Evolutionary conservation across 2,888 invertebrate genomes (phyloP).

Genomic region (Luperina nickerlii): DNA sequence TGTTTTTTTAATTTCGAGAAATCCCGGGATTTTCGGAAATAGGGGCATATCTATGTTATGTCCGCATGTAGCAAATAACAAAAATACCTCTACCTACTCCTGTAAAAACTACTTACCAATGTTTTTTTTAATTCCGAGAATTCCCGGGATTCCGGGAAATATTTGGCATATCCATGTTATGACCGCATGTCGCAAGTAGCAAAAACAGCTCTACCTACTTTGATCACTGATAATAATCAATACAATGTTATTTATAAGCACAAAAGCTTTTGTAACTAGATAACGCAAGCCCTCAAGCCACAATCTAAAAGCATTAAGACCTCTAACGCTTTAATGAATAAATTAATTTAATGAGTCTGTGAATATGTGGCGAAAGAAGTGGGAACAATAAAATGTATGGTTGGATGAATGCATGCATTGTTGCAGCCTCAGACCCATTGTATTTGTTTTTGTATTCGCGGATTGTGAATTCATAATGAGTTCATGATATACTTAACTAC

Average conservation of each 20-base stretch:
- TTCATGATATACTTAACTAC: constrained; percentile 48
- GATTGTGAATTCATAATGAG: constrained; percentile 77
- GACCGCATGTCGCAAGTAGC: no score
- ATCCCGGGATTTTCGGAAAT: no score
- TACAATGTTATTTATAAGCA: constrained; percentile 31
- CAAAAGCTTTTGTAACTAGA: constrained; percentile 36
- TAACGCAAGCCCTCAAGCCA: constrained; percentile 33
- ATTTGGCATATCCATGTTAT: no score
- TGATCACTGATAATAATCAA: no score
- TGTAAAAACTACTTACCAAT: no score
- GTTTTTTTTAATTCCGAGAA: no score
- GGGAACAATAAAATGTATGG: constrained; percentile 68
- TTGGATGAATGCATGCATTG: constrained; percentile 79
- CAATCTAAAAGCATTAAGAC: constrained; percentile 35
- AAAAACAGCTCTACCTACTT: no score
- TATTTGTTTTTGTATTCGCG: constrained; percentile 65
- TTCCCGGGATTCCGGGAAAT: no score
- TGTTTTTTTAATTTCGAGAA: no score
- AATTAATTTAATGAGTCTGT: constrained; percentile 68
- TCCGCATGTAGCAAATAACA: no score
- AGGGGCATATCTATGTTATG: no score
- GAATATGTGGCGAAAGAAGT: constrained; percentile 65
- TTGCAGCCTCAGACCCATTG: constrained; percentile 77
- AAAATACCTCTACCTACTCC: no score
- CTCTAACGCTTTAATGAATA: constrained; percentile 65